These are phyloP conservation scores for Callospermophilus lateralis DNA, from an alignment of 2,113 vertebrate genomes.

Conservation along the genomic window DNA sequence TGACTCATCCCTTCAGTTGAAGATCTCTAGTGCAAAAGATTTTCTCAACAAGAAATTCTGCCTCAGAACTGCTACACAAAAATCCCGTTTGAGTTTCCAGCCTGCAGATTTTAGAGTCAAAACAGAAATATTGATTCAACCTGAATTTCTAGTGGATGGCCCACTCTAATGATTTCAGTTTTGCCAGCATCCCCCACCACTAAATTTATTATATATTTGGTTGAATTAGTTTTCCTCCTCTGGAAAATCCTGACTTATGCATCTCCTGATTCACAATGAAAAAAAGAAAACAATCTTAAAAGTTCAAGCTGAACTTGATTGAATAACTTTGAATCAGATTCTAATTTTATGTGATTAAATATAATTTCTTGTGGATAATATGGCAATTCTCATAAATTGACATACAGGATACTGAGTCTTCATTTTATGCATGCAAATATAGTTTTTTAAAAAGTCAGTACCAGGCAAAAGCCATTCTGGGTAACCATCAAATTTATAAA, in stretches of 20 bases:
- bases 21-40: not conserved
- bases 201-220: too few species aligned
- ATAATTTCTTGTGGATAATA: not conserved
- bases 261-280: not conserved
- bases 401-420: not conserved
- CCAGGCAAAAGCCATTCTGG: not conserved
- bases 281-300: slow-evolving; percentile 9
- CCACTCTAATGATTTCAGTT: not conserved
- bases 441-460: not conserved
- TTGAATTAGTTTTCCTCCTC: not conserved
- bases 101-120: not conserved
- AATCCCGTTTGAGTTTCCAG: not conserved
- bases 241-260: not conserved
- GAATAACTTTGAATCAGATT: slow-evolving; percentile 26
- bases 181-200: not conserved
- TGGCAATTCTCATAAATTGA: slow-evolving; percentile 23
- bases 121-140: not conserved
- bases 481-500: slow-evolving; percentile 11
- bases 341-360: slow-evolving; percentile 46
- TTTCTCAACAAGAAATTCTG: not conserved
- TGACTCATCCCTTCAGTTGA: not conserved
- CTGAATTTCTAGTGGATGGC: not conserved
- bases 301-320: slow-evolving; percentile 40
- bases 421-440: not conserved
- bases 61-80: not conserved